These are phyloP conservation scores for Sipha flava DNA, from an alignment of 1,140 invertebrate species.

Conservation along the genomic window DNA sequence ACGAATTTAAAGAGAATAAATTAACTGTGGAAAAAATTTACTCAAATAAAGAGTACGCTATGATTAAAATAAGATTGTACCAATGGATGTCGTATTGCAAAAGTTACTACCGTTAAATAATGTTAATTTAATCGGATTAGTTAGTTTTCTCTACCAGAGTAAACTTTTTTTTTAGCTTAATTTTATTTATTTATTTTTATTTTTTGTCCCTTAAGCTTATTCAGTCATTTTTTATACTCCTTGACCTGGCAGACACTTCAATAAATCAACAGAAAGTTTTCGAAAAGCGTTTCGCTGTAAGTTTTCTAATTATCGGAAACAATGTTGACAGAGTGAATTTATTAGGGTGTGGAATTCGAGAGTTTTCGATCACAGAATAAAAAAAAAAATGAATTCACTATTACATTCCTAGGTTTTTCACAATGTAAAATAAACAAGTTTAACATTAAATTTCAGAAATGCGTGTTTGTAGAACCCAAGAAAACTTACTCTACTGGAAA, in stretches of 20 bases:
- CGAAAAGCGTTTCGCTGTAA: neutral
- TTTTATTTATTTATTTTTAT: neutral
- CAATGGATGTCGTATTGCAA: neutral
- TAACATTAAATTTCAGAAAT: neutral
- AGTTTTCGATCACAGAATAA: neutral
- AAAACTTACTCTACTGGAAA: neutral
- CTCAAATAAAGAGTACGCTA: neutral
- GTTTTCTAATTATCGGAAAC: conserved; percentile 20
- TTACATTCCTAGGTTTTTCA: neutral
- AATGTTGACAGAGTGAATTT: conserved; percentile 20
- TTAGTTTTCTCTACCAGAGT: neutral
- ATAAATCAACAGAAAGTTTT: conserved; percentile 16
- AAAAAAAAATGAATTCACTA: neutral
- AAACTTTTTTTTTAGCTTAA: neutral
- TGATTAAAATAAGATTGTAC: neutral
- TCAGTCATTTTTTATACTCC: conserved; percentile 1
- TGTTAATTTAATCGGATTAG: neutral
- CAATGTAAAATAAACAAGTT: neutral
- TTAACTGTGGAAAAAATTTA: neutral
- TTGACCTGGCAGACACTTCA: neutral
- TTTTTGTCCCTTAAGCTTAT: neutral
- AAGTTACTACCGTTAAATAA: neutral
- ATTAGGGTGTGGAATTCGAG: conserved; percentile 6
- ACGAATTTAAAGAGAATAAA: neutral
- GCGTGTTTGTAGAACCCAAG: neutral